Evolutionary conservation across 2,113 vertebrate genomes (phyloP).

Genomic region (Labeo catla): DNA sequence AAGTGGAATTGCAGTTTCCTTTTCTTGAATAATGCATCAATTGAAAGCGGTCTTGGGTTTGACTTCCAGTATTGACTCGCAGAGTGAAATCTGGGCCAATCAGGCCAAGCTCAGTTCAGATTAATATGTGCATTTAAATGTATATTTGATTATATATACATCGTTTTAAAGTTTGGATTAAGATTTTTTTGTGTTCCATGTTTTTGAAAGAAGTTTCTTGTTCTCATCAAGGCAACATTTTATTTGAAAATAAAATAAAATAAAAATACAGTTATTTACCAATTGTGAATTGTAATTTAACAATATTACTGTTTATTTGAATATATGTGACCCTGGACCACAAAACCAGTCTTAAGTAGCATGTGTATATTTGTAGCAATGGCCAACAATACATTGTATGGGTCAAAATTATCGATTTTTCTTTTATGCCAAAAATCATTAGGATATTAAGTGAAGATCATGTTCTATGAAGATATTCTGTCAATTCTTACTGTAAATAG

Average conservation of each 20-base stretch:
- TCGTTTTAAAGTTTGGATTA: background rate
- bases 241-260: background rate
- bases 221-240: background rate
- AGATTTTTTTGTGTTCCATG: background rate
- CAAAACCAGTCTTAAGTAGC: too few species aligned
- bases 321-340: too few species aligned
- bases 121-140: background rate
- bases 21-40: constrained; percentile 14
- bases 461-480: too few species aligned
- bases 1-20: constrained; percentile 12
- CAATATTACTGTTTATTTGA: too few species aligned
- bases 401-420: too few species aligned
- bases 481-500: too few species aligned
- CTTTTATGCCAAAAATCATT: too few species aligned
- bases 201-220: background rate
- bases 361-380: too few species aligned
- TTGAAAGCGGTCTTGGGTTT: background rate
- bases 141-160: background rate
- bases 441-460: too few species aligned
- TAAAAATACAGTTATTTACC: background rate
- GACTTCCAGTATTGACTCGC: background rate
- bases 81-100: background rate
- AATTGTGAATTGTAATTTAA: too few species aligned
- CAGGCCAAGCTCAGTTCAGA: background rate
- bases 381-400: too few species aligned